A percentile compares a stretch with the other conserved stretches of the same genome.
phyloP scores from a whole-genome alignment of 2,888 invertebrate genomes.

The Gnatocerus cornutus region DNA sequence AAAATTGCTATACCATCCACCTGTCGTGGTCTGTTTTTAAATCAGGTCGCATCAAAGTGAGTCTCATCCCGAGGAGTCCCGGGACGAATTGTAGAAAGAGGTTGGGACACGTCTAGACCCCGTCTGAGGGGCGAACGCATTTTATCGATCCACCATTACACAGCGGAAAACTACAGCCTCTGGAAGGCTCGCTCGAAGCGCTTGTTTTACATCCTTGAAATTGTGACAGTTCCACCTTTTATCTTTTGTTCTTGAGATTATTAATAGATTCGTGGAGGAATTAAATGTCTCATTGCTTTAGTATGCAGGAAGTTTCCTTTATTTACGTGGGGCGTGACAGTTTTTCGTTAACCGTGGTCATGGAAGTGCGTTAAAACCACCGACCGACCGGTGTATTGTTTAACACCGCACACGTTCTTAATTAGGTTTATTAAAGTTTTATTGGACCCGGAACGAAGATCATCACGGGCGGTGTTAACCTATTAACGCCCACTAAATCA shows the following conservation, averaged over 20 bases:
- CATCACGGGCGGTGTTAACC: conserved; percentile 26
- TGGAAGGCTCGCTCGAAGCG: conserved; percentile 21
- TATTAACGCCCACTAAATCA: conserved; percentile 32
- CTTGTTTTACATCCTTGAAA: conserved; percentile 25
- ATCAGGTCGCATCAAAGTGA: neutral
- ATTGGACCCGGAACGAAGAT: conserved; percentile 33
- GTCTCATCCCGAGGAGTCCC: neutral
- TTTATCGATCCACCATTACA: conserved; percentile 43
- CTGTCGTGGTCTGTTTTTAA: conserved; percentile 5
- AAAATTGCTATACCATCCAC: conserved; percentile 2
- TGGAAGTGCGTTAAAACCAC: conserved; percentile 1
- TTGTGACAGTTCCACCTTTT: conserved; percentile 19
- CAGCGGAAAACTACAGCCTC: conserved; percentile 42
- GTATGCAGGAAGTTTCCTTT: conserved; percentile 15
- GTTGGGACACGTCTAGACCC: conserved; percentile 39
- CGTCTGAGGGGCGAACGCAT: conserved; percentile 47
- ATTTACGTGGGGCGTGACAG: conserved; percentile 4
- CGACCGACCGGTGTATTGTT: neutral
- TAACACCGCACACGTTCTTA: conserved; percentile 1
- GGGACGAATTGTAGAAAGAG: conserved; percentile 24
- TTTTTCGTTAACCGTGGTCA: conserved; percentile 29
- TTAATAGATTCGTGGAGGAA: conserved; percentile 18
- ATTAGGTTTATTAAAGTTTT: conserved; percentile 36
- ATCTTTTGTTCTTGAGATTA: conserved; percentile 12
- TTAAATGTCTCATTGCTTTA: neutral